Conservation (phyloP, 2,888 invertebrate species). For the Machimus atricapillus region DNA sequence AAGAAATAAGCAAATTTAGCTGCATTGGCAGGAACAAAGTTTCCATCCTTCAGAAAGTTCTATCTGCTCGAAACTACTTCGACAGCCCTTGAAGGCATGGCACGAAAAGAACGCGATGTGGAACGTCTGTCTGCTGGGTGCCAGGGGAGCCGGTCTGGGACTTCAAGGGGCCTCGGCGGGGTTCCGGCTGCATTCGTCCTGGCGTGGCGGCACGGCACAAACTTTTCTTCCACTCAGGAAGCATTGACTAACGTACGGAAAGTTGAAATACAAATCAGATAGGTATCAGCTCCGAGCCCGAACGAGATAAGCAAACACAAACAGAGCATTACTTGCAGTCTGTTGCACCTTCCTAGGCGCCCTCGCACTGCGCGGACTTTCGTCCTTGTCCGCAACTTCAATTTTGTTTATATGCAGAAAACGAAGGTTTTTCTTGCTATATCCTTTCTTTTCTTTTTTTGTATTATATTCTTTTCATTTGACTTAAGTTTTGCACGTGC, state of each 20-base stretch:
- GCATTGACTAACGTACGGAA: conserved; percentile 1
- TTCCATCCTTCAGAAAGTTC: not conserved
- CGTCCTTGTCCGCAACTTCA: not conserved
- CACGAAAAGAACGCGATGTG: not conserved
- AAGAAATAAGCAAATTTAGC: not conserved
- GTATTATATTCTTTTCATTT: not conserved
- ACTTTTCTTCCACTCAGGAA: not conserved
- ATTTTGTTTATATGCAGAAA: conserved; percentile 17
- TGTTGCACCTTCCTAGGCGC: not conserved
- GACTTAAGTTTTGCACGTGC: not conserved
- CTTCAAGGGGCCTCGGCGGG: not conserved
- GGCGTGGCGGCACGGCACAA: not conserved
- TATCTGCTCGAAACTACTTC: not conserved
- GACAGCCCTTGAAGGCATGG: not conserved
- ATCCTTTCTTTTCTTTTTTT: not conserved
- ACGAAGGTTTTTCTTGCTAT: not conserved
- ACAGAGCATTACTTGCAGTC: conserved; percentile 11
- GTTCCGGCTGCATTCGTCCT: not conserved
- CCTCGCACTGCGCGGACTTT: not conserved
- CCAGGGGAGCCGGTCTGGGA: not conserved
- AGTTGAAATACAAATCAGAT: conserved; percentile 11
- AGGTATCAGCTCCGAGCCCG: not conserved
- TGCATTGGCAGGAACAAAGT: not conserved
- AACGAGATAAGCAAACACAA: conserved; percentile 19
- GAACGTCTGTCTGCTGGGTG: not conserved